phyloP scores from a whole-genome alignment of 2,113 vertebrate species.

The Numida meleagris region DNA sequence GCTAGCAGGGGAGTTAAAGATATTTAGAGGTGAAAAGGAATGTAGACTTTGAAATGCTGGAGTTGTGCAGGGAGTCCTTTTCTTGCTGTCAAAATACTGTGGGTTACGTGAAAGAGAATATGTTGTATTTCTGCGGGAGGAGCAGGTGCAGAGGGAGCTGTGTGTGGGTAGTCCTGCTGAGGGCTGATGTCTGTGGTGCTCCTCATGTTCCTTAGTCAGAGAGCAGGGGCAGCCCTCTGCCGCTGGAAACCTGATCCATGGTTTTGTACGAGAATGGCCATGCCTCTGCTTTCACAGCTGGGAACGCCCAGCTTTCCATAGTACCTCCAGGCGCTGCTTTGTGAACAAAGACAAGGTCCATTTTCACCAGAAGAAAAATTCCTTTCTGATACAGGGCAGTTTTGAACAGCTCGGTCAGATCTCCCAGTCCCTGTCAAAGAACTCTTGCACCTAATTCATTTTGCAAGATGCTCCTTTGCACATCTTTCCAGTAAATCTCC shows the following conservation, averaged over 20 bases:
- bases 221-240: not conserved
- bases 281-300: not conserved
- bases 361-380: not conserved
- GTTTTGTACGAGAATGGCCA: fast-evolving
- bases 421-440: not conserved
- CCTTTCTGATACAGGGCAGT: not conserved
- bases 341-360: not conserved
- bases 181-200: not conserved
- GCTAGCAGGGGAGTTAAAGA: not conserved
- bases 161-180: not conserved
- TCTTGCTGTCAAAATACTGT: not conserved
- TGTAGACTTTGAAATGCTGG: not conserved
- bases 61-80: not conserved
- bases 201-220: not conserved
- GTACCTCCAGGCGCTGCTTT: not conserved
- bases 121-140: not conserved
- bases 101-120: not conserved
- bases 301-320: not conserved
- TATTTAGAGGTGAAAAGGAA: not conserved
- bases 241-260: not conserved
- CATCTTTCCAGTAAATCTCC: not conserved
- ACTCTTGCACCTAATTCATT: not conserved
- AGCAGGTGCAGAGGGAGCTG: not conserved
- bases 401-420: not conserved
- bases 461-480: not conserved